Evolutionary conservation across 2,888 invertebrate genomes (phyloP).

Genomic region (Caenorhabditis drosophilae): DNA sequence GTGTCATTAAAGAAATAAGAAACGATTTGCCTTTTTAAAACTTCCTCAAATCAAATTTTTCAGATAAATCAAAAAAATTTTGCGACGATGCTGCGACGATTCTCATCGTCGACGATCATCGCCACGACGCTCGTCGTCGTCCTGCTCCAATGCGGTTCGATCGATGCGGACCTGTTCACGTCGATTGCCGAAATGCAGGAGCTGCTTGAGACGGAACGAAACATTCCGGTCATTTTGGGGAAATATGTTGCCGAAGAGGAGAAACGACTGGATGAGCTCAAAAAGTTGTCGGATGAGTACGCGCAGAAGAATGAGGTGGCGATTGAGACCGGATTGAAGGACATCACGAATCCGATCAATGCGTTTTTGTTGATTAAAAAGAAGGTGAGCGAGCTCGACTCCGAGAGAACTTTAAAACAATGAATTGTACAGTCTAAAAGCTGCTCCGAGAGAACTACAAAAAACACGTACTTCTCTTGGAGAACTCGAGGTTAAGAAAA

Average conservation of each 20-base stretch:
- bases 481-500: not conserved
- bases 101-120: too few relatives aligned
- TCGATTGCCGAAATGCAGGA: constrained; percentile 71
- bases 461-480: too few relatives aligned
- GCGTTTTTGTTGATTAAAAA: constrained; percentile 72
- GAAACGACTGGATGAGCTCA: constrained; percentile 66
- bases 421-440: too few relatives aligned
- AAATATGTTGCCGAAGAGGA: constrained; percentile 70
- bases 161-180: constrained; percentile 70
- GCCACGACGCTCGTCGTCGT: too few relatives aligned
- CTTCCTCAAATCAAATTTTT: too few relatives aligned
- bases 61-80: too few relatives aligned
- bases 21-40: too few relatives aligned
- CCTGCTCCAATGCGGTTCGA: too few relatives aligned
- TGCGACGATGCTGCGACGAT: too few relatives aligned
- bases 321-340: constrained; percentile 56
- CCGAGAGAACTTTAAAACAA: too few relatives aligned
- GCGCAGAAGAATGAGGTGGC: constrained; percentile 56
- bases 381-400: constrained; percentile 70
- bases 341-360: constrained; percentile 72
- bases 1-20: too few relatives aligned
- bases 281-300: constrained; percentile 61
- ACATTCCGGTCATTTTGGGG: constrained; percentile 70
- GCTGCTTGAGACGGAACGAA: constrained; percentile 70
- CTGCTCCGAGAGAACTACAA: too few relatives aligned